Percentiles rank a stretch among this genome's conserved stretches.
phyloP scores from a whole-genome alignment of 1,140 invertebrate species.

The Callitettix versicolor region DNA sequence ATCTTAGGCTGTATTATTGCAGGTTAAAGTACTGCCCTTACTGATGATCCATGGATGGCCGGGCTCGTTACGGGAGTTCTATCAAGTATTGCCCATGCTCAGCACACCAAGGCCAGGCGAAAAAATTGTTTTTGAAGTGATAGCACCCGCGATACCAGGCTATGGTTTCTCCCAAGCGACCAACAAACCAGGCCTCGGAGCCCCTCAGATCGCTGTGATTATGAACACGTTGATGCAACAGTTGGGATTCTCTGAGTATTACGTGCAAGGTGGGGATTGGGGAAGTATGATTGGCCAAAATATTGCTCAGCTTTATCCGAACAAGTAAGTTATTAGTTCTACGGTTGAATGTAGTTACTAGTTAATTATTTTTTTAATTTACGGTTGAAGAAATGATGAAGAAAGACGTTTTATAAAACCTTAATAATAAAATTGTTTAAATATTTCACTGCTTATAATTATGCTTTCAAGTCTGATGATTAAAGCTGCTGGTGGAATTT shows the following conservation, averaged over 20 bases:
- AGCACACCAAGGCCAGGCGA: constrained; percentile 42
- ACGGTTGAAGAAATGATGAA: no score
- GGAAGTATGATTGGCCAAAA: constrained; percentile 47
- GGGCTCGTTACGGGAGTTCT: constrained; percentile 77
- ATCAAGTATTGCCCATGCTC: constrained; percentile 63
- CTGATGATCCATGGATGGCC: constrained; percentile 85
- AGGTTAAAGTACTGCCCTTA: constrained; percentile 39
- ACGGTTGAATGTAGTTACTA: no score
- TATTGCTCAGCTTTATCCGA: constrained; percentile 55
- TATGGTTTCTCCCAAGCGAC: constrained; percentile 71
- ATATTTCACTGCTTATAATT: no score
- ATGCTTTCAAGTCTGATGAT: no score
- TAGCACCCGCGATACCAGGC: constrained; percentile 71
- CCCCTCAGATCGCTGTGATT: constrained; percentile 53
- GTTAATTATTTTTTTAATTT: no score
- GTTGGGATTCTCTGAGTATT: constrained; percentile 63
- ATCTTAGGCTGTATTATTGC: no score
- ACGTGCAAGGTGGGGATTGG: constrained; percentile 81
- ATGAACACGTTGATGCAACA: constrained; percentile 75
- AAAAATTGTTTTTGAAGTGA: constrained; percentile 65
- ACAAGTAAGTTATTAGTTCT: no score
- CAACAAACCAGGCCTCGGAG: constrained; percentile 46
- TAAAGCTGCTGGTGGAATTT: no score
- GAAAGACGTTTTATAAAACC: no score
- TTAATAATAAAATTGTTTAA: no score